phyloP scores from a whole-genome alignment of 2,797 vertebrate species.

The Falco rusticolus region DNA sequence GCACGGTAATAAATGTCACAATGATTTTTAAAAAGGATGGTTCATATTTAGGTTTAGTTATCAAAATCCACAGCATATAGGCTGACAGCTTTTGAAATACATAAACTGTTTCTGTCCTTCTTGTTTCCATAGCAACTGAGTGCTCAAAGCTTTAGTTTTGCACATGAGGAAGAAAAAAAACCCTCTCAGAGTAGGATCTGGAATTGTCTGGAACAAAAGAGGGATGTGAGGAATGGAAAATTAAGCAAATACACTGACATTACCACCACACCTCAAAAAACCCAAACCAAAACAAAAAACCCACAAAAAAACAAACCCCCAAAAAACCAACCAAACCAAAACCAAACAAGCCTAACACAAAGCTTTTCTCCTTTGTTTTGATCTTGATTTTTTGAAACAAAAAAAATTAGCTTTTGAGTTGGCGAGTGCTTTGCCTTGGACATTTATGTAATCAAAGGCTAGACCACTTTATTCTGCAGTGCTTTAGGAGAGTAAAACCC shows the following conservation, averaged over 20 bases:
- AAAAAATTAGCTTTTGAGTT: not conserved
- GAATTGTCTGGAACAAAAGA: constrained; percentile 78
- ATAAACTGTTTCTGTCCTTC: constrained; percentile 80
- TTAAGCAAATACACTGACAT: constrained; percentile 26
- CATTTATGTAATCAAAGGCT: constrained; percentile 16
- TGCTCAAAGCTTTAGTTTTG: constrained; percentile 77
- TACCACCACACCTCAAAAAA: not conserved
- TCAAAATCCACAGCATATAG: constrained; percentile 80
- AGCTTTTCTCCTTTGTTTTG: not conserved
- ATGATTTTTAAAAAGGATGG: constrained; percentile 50
- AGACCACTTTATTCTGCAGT: not conserved
- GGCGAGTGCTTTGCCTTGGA: not conserved
- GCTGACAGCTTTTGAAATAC: constrained; percentile 82
- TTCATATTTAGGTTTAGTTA: constrained; percentile 78
- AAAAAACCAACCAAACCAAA: not conserved
- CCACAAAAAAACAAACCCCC: too few relatives aligned
- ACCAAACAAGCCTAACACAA: not conserved
- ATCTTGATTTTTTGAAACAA: not conserved
- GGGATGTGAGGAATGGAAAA: constrained; percentile 62
- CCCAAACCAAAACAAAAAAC: not conserved
- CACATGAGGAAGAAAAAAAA: constrained; percentile 52
- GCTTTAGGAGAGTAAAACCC: not conserved
- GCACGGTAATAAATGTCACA: constrained; percentile 60
- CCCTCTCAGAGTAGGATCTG: constrained; percentile 53
- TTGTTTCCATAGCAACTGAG: constrained; percentile 82